Conservation (phyloP, 2,113 vertebrate genomes). For the Proteles cristata region DNA sequence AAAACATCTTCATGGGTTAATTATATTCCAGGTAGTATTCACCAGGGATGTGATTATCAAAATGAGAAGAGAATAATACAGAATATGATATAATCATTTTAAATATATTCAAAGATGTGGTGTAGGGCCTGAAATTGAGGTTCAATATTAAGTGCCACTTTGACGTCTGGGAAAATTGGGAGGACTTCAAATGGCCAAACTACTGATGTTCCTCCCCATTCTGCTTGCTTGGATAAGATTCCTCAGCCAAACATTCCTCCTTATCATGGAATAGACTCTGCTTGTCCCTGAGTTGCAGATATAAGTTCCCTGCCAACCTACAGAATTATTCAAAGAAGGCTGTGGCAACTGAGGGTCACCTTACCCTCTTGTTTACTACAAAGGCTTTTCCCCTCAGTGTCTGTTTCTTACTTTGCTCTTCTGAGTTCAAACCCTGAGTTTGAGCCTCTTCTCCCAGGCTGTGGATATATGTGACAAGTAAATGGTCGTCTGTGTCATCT, state of each 20-base stretch:
- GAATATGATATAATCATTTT: not conserved
- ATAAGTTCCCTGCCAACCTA: not conserved
- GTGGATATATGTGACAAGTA: not conserved
- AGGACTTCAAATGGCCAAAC: not conserved
- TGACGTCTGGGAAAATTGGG: not conserved
- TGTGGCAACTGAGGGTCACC: not conserved
- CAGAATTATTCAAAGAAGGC: not conserved
- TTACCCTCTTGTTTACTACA: not conserved
- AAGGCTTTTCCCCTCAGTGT: not conserved
- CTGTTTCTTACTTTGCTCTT: not conserved
- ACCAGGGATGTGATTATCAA: not conserved
- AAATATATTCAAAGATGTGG: not conserved
- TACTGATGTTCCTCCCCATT: not conserved
- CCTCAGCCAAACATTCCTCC: not conserved
- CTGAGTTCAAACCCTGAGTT: not conserved
- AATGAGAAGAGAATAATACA: not conserved
- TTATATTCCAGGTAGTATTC: not conserved
- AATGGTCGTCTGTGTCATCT: not conserved
- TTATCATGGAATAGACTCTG: not conserved
- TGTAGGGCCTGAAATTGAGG: not conserved
- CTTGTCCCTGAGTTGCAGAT: not conserved
- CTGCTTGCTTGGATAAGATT: not conserved
- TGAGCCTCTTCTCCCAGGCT: accelerated
- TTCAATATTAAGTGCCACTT: not conserved
- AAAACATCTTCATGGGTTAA: not conserved